Evolutionary conservation across 2,888 invertebrate genomes (phyloP).

Genomic region (Smittia sp.): DNA sequence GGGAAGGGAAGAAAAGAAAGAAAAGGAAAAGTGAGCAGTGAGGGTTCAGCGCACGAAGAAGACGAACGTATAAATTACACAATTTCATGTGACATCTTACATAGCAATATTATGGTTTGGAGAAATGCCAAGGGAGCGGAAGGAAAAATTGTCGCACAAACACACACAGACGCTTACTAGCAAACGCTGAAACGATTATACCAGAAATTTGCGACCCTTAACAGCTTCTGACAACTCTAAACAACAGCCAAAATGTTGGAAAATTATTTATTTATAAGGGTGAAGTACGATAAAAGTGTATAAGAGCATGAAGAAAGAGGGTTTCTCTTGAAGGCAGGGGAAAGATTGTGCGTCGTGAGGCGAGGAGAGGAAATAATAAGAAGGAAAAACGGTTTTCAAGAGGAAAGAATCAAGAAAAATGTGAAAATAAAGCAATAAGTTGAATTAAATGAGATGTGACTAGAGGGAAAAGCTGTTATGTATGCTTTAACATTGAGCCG

Average conservation of each 20-base stretch:
- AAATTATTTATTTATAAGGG: slow-evolving; percentile 41
- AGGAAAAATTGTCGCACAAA: not conserved
- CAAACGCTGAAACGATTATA: slow-evolving; percentile 27
- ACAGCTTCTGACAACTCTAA: slow-evolving; percentile 40
- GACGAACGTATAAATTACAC: slow-evolving; percentile 35
- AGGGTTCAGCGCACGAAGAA: not conserved
- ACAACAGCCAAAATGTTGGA: slow-evolving; percentile 41
- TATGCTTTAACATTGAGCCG: not conserved
- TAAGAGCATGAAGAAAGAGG: slow-evolving; percentile 31
- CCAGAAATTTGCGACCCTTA: slow-evolving; percentile 39
- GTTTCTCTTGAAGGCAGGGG: not conserved
- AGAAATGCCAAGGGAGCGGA: slow-evolving; percentile 6
- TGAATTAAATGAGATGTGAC: slow-evolving; percentile 41
- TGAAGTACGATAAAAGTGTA: slow-evolving; percentile 40
- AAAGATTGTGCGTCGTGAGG: not conserved
- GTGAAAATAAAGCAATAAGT: slow-evolving; percentile 41
- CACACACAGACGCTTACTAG: not conserved
- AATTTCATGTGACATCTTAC: slow-evolving; percentile 40
- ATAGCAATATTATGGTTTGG: slow-evolving; percentile 36
- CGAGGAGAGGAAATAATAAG: slow-evolving; percentile 6
- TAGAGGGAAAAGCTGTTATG: slow-evolving; percentile 29
- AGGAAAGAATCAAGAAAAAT: slow-evolving; percentile 38
- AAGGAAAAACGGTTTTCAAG: slow-evolving; percentile 11
- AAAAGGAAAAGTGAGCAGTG: slow-evolving; percentile 9
- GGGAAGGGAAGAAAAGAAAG: slow-evolving; percentile 6